Conservation (phyloP, 1,140 invertebrate species). For the Myzus persicae region DNA sequence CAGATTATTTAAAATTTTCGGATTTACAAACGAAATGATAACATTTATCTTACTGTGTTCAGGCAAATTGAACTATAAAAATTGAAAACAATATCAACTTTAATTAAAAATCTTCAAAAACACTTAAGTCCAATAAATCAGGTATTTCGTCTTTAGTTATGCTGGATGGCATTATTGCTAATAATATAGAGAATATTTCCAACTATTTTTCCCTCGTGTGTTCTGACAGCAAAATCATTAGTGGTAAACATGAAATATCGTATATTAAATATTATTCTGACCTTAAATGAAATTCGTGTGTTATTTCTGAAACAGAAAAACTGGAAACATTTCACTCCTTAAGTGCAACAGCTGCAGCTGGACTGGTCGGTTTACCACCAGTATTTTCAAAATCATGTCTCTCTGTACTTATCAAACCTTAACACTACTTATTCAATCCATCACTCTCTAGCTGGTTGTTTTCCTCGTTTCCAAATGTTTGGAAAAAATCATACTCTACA, state of each 20-base stretch:
- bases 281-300: background rate
- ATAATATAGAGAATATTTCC: too few species aligned
- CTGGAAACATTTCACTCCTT: background rate
- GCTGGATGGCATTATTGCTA: too few species aligned
- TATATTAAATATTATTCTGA: background rate
- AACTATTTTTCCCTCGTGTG: too few species aligned
- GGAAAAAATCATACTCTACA: background rate
- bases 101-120: background rate
- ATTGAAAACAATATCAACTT: background rate
- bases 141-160: background rate
- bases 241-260: background rate
- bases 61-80: background rate
- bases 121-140: background rate
- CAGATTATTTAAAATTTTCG: slow-evolving; percentile 31
- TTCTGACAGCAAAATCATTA: too few species aligned
- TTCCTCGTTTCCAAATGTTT: background rate
- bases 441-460: too few species aligned
- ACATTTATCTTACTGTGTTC: background rate
- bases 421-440: background rate
- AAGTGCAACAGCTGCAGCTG: background rate
- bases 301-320: background rate
- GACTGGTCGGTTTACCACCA: background rate
- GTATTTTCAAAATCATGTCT: background rate
- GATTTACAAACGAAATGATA: background rate
- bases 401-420: background rate